phyloP scores from a whole-genome alignment of 2,113 vertebrate species.

The Rhodinocichla rosea region DNA sequence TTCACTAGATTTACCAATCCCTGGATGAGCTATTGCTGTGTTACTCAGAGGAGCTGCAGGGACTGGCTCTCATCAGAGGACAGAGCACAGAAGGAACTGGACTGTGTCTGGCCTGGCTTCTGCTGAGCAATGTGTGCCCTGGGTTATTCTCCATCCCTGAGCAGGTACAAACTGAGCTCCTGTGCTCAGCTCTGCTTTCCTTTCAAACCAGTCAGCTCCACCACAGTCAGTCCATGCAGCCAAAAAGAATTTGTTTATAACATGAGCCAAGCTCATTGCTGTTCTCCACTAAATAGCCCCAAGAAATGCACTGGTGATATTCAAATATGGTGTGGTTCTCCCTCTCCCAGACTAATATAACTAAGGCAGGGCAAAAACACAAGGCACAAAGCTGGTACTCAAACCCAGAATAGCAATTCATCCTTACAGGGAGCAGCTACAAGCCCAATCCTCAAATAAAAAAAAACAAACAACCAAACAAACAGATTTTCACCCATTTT shows the following conservation, averaged over 20 bases:
- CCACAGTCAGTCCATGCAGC: accelerated
- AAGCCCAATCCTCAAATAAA: not conserved
- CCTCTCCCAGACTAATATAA: not conserved
- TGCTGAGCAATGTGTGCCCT: not conserved
- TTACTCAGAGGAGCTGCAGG: not conserved
- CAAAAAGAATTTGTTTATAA: not conserved
- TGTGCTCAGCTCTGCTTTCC: not conserved
- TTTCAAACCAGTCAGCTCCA: not conserved
- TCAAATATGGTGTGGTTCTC: not conserved
- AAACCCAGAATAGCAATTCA: not conserved
- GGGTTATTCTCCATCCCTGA: not conserved
- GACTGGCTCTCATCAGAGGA: not conserved
- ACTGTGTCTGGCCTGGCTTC: not conserved
- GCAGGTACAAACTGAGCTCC: not conserved
- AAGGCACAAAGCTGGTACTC: not conserved
- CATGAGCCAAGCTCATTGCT: not conserved
- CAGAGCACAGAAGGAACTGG: not conserved
- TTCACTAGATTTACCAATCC: not conserved
- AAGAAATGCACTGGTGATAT: not conserved
- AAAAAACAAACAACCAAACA: no score
- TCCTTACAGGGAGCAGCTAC: not conserved
- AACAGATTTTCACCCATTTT: not conserved
- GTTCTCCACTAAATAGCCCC: not conserved
- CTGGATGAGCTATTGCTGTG: not conserved
- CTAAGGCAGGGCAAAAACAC: not conserved